Percentiles rank a stretch among this genome's conserved stretches.
Evolutionary conservation across 1,140 invertebrate genomes (phyloP).

Genomic region (Phymorhynchus buccinoides): DNA sequence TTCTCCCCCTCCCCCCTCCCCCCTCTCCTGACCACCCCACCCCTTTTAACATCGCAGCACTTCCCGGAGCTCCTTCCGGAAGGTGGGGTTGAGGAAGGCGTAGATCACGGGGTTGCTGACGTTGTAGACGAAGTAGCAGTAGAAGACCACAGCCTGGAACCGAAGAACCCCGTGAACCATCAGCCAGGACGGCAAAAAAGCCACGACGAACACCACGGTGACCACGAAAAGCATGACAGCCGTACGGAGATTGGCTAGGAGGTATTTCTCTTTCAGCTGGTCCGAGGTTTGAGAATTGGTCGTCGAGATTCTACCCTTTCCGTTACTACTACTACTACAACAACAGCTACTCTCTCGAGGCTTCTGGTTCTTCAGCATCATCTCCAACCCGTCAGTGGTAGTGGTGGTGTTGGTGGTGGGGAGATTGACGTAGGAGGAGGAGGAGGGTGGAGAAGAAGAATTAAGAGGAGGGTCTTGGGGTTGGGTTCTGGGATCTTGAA

Average conservation of each 20-base stretch:
- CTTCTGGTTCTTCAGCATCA: background rate
- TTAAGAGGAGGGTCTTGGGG: too few relatives aligned
- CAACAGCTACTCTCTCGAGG: too few relatives aligned
- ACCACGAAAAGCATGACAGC: conserved; percentile 70
- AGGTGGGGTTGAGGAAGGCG: conserved; percentile 71
- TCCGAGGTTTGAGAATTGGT: too few relatives aligned
- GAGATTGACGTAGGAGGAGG: background rate
- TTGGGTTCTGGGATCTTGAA: background rate
- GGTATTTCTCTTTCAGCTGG: conserved; percentile 60
- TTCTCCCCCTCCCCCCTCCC: too few relatives aligned
- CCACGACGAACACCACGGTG: conserved; percentile 67
- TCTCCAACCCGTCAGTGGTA: background rate
- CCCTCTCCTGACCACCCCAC: too few relatives aligned
- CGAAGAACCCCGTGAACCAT: conserved; percentile 63
- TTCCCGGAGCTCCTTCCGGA: conserved; percentile 61
- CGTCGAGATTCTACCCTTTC: too few relatives aligned
- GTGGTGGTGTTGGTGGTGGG: background rate
- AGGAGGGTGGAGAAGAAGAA: background rate
- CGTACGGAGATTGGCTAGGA: conserved; percentile 66
- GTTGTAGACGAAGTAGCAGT: conserved; percentile 71
- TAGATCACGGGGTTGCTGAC: conserved; percentile 70
- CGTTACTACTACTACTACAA: too few relatives aligned
- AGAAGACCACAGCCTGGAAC: conserved; percentile 65
- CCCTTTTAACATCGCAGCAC: too few relatives aligned
- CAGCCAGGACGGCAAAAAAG: conserved; percentile 67